Evolutionary conservation across 1,140 invertebrate genomes (phyloP), one percentile per base, ranked within the genome.

Genomic region (Drosophila athabasca): DNA sequence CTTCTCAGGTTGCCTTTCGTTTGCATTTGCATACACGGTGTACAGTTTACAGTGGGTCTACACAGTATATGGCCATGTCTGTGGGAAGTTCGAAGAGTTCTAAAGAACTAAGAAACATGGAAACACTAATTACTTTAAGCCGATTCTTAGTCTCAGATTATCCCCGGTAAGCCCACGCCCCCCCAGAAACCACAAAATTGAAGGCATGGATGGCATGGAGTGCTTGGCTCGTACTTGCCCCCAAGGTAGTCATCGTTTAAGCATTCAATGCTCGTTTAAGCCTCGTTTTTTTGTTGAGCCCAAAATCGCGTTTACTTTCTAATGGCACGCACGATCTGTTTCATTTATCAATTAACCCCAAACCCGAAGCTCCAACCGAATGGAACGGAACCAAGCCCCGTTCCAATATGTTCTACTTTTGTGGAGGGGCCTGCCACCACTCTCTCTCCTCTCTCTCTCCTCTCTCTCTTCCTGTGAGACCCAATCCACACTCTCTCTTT

Each of bases 301-400:
- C 3, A 13, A 39, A 39, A 49, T 58, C 41, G 62, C 70, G 50
- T 76, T 87, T 88, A 87, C 82, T 87, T 87, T 87, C 82, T 88
- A 85, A 88, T 80, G 52, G 50, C 73, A 74, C 62, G 74, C 75
- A 78, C 66, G 77, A 44, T 54, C 31, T 59, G 41, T 68, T 62
- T 54, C 31, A 49, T 70, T 65, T 62, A 87, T 81, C 81, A 85
- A 68, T 82, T 78, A 62, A 39, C 35, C 35, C 31, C 9, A 8
- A 31, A 9, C 35, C 62, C 45, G 5, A 5, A 26, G 24, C 22
- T 22, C 19, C 24, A 39, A 53, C 13, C 7, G 6, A 8, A 31
- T 31, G 29, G 29, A 31, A 31, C 7, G 29, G 54, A 13, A 39
- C 6, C 19, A 19, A 41, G 22, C 62, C 45, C 51, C 11, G 11